Evolutionary conservation across 2,113 vertebrate species (phyloP).

Genomic region (Sylvietta virens): DNA sequence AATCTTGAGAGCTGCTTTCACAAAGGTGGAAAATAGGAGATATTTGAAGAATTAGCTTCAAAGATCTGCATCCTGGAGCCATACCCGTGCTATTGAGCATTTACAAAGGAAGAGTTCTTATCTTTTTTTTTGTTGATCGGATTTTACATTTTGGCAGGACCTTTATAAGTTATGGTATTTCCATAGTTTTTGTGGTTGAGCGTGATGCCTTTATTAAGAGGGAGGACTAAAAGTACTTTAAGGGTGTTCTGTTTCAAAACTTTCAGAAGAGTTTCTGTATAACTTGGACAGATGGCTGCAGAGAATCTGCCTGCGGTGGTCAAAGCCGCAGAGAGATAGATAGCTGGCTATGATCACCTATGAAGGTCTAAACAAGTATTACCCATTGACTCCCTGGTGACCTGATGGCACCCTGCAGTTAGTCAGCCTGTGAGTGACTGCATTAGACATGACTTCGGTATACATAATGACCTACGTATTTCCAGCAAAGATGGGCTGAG

Average conservation of each 20-base stretch:
- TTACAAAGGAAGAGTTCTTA: not conserved
- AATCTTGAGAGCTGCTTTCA: not conserved
- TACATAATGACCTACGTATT: not conserved
- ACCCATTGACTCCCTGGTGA: not conserved
- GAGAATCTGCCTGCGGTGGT: not conserved
- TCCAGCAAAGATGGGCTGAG: not conserved
- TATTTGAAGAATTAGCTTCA: not conserved
- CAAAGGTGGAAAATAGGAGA: not conserved
- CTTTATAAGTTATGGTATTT: not conserved
- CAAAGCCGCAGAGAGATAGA: not conserved
- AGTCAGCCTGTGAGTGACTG: not conserved
- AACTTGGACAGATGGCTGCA: not conserved
- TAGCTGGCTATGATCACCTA: not conserved
- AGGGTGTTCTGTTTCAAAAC: not conserved
- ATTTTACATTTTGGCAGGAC: not conserved
- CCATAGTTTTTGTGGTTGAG: not conserved
- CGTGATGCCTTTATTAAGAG: not conserved
- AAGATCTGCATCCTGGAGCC: not conserved
- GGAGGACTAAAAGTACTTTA: not conserved
- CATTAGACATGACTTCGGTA: not conserved
- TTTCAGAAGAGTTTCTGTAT: not conserved
- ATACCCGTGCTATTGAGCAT: not conserved
- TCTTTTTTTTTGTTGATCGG: not conserved
- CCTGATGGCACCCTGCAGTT: not conserved
- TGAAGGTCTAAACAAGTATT: not conserved